These are phyloP conservation scores for Nasonia giraulti DNA, from an alignment of 1,140 invertebrate genomes.

Conservation along the genomic window DNA sequence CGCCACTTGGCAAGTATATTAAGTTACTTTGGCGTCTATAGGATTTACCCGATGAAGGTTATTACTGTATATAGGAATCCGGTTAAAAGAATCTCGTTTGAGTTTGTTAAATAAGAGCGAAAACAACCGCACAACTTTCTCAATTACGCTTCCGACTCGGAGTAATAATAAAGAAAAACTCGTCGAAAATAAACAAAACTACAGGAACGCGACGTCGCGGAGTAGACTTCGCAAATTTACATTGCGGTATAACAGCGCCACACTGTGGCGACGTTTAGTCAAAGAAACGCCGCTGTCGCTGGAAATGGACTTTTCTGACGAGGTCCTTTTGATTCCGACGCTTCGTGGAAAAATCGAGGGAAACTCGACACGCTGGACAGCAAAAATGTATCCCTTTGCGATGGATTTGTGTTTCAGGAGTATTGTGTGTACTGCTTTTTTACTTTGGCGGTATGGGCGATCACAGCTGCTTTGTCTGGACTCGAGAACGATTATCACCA, in stretches of 20 bases:
- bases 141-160: not conserved
- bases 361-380: not conserved
- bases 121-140: not conserved
- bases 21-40: no score
- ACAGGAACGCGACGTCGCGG: no score
- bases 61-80: not conserved
- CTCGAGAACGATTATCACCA: not conserved
- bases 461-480: no score
- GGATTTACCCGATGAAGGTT: not conserved
- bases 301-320: no score
- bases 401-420: not conserved
- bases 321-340: not conserved
- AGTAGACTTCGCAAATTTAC: constrained; percentile 10
- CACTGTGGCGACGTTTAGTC: not conserved
- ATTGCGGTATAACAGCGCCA: not conserved
- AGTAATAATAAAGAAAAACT: not conserved
- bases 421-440: not conserved
- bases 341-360: not conserved
- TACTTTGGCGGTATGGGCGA: not conserved
- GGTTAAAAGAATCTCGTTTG: not conserved
- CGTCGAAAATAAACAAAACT: not conserved
- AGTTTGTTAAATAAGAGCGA: not conserved
- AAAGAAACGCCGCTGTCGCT: not conserved
- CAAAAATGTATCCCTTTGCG: not conserved
- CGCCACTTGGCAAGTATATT: no score